Percentiles rank a stretch among this genome's conserved stretches.
Evolutionary conservation across 2,797 vertebrate species (phyloP).

Genomic region (Sitta carolinensis): DNA sequence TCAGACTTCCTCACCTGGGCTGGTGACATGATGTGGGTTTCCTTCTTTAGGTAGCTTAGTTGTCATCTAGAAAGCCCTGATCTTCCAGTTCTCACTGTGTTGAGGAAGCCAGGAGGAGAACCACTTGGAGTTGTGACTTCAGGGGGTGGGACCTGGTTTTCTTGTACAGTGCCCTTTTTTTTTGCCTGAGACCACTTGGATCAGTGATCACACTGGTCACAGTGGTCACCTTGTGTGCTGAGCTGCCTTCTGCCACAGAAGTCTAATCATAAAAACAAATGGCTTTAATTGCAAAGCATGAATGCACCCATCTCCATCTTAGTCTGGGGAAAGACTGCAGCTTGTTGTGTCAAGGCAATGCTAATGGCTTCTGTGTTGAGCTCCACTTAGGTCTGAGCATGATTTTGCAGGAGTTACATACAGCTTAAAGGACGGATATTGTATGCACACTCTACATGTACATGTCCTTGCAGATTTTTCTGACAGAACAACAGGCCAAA

Average conservation of each 20-base stretch:
- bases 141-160: not conserved
- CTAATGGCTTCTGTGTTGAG: not conserved
- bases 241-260: not conserved
- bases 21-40: not conserved
- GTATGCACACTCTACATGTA: not conserved
- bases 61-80: not conserved
- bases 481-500: not conserved
- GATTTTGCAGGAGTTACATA: not conserved
- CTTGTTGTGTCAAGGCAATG: not conserved
- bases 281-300: not conserved
- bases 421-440: not conserved
- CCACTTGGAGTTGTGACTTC: accelerated
- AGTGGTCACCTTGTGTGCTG: not conserved
- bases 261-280: not conserved
- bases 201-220: not conserved
- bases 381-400: not conserved
- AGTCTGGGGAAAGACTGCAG: not conserved
- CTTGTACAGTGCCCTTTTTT: not conserved
- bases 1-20: not conserved
- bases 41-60: not conserved
- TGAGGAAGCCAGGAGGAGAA: not conserved
- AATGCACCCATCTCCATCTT: not conserved
- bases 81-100: not conserved
- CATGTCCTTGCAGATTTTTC: not conserved
- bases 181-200: not conserved